phyloP scores from a whole-genome alignment of 2,888 invertebrate genomes.

The Ophioninae sp. region DNA sequence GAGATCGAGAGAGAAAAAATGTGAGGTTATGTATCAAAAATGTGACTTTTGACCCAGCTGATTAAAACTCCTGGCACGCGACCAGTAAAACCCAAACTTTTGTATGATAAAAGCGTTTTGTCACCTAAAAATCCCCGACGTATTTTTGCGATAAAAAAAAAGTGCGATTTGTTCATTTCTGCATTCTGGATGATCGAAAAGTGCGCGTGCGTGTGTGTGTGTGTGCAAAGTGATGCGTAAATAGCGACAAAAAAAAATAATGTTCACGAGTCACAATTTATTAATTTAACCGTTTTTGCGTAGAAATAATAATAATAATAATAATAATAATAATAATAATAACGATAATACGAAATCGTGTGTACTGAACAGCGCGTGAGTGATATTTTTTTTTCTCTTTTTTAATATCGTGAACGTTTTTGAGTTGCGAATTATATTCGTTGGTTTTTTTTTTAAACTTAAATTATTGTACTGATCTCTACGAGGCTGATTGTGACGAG shows the following conservation, averaged over 20 bases:
- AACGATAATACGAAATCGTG: slow-evolving; percentile 39
- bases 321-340: slow-evolving; percentile 45
- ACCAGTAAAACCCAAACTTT: slow-evolving; percentile 50
- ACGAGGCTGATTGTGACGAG: slow-evolving; percentile 57
- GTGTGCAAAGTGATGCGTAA: slow-evolving; percentile 23
- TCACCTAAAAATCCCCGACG: slow-evolving; percentile 44
- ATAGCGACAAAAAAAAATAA: slow-evolving; percentile 15
- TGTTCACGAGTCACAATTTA: slow-evolving; percentile 47
- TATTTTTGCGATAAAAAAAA: slow-evolving; percentile 22
- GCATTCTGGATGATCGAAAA: slow-evolving; percentile 16
- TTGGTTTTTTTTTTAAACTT: slow-evolving; percentile 51
- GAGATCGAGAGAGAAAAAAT: slow-evolving; percentile 36
- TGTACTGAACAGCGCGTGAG: slow-evolving; percentile 36
- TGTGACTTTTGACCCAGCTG: slow-evolving; percentile 58
- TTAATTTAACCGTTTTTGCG: slow-evolving; percentile 48
- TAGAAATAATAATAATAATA: slow-evolving; percentile 39
- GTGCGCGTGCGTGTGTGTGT: slow-evolving; percentile 14
- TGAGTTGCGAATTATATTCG: slow-evolving; percentile 9
- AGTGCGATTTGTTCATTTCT: slow-evolving; percentile 19
- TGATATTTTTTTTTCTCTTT: slow-evolving; percentile 45
- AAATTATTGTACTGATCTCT: slow-evolving; percentile 65
- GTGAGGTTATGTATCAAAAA: slow-evolving; percentile 60
- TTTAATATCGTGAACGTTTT: slow-evolving; percentile 34
- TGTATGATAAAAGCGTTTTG: slow-evolving; percentile 59
- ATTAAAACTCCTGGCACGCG: slow-evolving; percentile 40